Base-by-base conservation (phyloP, 1,140 invertebrate genomes). In the Campoletis sonorensis region DNA sequence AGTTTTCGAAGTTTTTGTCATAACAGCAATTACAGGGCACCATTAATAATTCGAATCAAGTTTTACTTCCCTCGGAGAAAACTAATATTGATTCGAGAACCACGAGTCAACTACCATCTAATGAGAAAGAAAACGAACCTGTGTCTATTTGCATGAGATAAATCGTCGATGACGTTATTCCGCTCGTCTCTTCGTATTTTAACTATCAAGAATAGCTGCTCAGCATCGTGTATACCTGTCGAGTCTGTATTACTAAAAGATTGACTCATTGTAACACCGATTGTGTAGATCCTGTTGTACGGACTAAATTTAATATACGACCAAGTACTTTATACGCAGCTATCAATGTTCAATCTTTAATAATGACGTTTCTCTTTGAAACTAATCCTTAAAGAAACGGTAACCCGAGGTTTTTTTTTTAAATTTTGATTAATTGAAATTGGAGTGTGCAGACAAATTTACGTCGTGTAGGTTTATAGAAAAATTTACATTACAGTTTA, bases 131-230 rank as follows among this genome's bases (percentile, higher is more conserved):
- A 33, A 33, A 33, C 30, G 7, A 33, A 33, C 15, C 1, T 15
- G 15, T 54, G 10, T 54, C 49, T 5, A 16, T n/a, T 54, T 16
- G 49, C 49, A 54, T 33, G 30, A n/a, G 18, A 21, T 58, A 40
- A 71, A 71, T 37, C 68, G 27, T 71, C 33, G 68, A 71, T 71
- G 33, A 71, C 68, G 67, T 71, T n/a, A 40, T 37, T 37, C 8
- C 16, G n/a, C 40, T 71, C 5, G 33, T 71, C 4, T 18, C 7
- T 71, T 37, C 40, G 68, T 16, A 27, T 33, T 68, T 68, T 26
- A 16, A 33, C 64, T 8, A 33, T 30, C 27, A 16, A 37, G 13
- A 16, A 4, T 71, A 45, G 30, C 15, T 23, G 7, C 27, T 70
- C 27, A 30, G 33, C 5, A 54, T n/a, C 30, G 30, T 7, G 7